Evolutionary conservation across 1,140 invertebrate species (phyloP), one percentile per base, ranked within the genome.

Genomic region (Rhopalosiphum padi): DNA sequence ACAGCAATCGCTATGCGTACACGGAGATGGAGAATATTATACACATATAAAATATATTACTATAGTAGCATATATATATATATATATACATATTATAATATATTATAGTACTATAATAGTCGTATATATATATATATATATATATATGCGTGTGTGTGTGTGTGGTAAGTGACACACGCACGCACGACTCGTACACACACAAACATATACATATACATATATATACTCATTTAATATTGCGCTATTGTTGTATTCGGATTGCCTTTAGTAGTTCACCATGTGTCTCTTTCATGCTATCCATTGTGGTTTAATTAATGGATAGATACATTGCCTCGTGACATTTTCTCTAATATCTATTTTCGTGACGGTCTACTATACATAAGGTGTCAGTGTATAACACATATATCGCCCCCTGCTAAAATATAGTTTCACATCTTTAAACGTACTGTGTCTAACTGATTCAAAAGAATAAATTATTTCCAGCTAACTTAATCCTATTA

Each of bases 301-400:
- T 90, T 55, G 37, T 90, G 51, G 88, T 90, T 90, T 90, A 90
- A 90, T 90, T 90, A 90, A 60, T 60, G n/a, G 21, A 55, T 51
- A 41, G 51, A 90, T 60, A 41, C 51, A 60, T 60, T n/a, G 35
- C 53, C 53, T 41, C 3, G n/a, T 43, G 51, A 23, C 86, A n/a
- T 88, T 37, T 90, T 53, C 88, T 90, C 51, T 55, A 55, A 90
- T 90, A 37, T 60, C 51, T 41, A 90, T 41, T 90, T 90, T 60
- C 53, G 2, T 25, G 53, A 90, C 23, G 88, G 53, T 60, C 88
- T 25, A 41, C 37, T n/a, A 37, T 53, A 37, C 48, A 89, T 35
- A n/a, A 89, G 30, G n/a, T 89, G 48, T 37, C 46, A 51, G 15
- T 87, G 30, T 87, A 48, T n/a, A 87, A 87, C 43, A 8, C 30